These are phyloP conservation scores for Rhamnusium bicolor DNA, from an alignment of 2,888 invertebrate genomes.

Conservation along the genomic window DNA sequence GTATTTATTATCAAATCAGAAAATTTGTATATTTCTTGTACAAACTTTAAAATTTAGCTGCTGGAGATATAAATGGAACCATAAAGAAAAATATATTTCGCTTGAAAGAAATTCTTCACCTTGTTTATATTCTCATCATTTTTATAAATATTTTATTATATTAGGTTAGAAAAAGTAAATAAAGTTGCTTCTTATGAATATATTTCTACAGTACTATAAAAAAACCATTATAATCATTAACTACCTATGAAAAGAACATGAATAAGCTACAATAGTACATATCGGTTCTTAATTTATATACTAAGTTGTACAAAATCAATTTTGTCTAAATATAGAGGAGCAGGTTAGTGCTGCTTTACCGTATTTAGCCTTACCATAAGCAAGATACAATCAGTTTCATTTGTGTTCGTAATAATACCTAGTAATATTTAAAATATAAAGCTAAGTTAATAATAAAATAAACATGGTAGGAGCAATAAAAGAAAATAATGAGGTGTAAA, in stretches of 20 bases:
- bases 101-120: no score
- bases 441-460: not conserved
- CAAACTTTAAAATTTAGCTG: no score
- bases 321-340: slow-evolving; percentile 40
- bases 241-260: slow-evolving; percentile 2
- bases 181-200: not conserved
- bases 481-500: not conserved
- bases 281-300: slow-evolving; percentile 34
- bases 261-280: not conserved
- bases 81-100: no score
- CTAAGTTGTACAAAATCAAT: slow-evolving; percentile 35
- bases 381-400: slow-evolving; percentile 19
- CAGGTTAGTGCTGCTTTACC: slow-evolving; percentile 21
- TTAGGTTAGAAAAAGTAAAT: not conserved
- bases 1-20: no score
- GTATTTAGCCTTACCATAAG: slow-evolving; percentile 29
- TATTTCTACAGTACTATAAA: not conserved
- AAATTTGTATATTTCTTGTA: no score
- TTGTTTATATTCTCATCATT: no score
- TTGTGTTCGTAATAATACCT: slow-evolving; percentile 15
- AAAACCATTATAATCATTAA: not conserved
- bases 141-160: not conserved
- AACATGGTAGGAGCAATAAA: not conserved
- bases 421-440: slow-evolving; percentile 9
- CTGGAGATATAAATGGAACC: no score